These are phyloP conservation scores for Chironomus striatipennis DNA, from an alignment of 1,140 invertebrate species.

Conservation along the genomic window DNA sequence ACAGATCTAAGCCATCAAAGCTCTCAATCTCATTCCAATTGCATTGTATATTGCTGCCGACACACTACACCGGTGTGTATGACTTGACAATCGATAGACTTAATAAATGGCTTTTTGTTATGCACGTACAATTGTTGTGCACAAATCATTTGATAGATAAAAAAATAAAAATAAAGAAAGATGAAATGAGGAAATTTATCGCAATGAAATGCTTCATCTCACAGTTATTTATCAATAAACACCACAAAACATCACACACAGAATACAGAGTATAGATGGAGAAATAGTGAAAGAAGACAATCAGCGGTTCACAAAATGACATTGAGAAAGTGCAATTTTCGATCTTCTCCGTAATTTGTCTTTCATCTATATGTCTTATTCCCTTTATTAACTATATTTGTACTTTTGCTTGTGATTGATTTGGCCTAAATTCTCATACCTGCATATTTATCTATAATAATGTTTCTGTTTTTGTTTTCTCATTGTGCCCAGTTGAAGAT, in stretches of 20 bases:
- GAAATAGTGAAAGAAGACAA: background rate
- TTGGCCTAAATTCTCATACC: background rate
- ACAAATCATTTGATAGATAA: background rate
- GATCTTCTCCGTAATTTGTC: constrained; percentile 12
- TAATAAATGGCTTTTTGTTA: constrained; percentile 14
- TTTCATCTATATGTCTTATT: background rate
- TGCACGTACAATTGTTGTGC: background rate
- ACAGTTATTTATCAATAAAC: constrained; percentile 9
- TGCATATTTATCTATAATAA: no score
- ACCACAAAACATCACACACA: constrained; percentile 6
- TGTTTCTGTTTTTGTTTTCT: no score
- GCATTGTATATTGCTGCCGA: no score
- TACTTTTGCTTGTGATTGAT: constrained; percentile 9
- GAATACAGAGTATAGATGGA: background rate
- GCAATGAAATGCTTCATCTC: background rate
- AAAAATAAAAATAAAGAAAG: background rate
- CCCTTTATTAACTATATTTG: background rate
- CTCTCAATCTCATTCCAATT: no score
- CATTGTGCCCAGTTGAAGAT: no score
- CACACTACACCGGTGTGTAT: background rate
- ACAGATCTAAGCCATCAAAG: no score
- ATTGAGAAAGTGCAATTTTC: constrained; percentile 13
- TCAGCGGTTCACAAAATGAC: background rate
- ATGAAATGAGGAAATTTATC: constrained; percentile 3
- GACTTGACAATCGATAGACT: background rate